A percentile compares a stretch with the other conserved stretches of the same genome.
These are phyloP conservation scores for Ursus arctos DNA, from an alignment of 2,113 vertebrate genomes.

Conservation along the genomic window DNA sequence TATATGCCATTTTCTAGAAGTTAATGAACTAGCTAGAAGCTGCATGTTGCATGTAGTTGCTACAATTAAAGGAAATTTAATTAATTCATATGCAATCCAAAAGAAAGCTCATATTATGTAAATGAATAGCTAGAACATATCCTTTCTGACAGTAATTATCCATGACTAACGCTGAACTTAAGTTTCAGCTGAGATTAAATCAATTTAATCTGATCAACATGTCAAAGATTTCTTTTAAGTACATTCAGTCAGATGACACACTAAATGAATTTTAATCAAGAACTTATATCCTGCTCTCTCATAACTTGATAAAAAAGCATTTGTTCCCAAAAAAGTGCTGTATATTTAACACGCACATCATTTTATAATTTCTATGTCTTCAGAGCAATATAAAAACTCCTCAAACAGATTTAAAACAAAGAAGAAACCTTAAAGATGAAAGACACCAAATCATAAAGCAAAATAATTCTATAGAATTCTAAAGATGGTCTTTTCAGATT, in stretches of 20 bases:
- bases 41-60: neutral
- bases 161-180: constrained; percentile 66
- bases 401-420: neutral
- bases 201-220: constrained; percentile 63
- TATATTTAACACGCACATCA: neutral
- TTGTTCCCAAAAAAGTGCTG: neutral
- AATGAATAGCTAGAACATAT: constrained; percentile 59
- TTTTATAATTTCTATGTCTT: constrained; percentile 26
- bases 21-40: constrained; percentile 49
- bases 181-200: constrained; percentile 64
- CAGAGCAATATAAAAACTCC: neutral
- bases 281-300: neutral
- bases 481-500: neutral
- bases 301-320: constrained; percentile 55
- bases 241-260: constrained; percentile 20
- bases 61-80: constrained; percentile 72
- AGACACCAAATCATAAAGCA: neutral
- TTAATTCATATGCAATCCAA: constrained; percentile 59
- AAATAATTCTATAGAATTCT: constrained; percentile 9
- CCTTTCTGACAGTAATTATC: constrained; percentile 70
- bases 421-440: neutral
- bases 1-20: constrained; percentile 50
- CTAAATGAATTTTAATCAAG: constrained; percentile 67
- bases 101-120: constrained; percentile 52
- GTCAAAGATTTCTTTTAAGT: constrained; percentile 66